phyloP scores from a whole-genome alignment of 2,797 vertebrate genomes.

The Poeciliopsis gracilis region DNA sequence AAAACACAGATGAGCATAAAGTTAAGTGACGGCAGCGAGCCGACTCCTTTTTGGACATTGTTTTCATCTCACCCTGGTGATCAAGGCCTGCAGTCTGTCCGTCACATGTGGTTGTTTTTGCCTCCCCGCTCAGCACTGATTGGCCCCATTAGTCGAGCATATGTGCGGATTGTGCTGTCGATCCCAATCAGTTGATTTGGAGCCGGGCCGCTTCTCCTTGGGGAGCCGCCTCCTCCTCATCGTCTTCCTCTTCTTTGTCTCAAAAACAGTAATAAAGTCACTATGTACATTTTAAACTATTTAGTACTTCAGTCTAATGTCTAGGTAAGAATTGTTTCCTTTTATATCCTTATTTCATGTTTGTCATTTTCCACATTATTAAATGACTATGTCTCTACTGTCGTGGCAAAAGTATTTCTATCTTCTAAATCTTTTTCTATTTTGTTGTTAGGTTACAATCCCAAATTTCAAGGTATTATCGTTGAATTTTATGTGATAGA shows the following conservation, averaged over 20 bases:
- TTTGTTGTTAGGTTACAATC: background rate
- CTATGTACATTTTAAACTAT: constrained; percentile 1
- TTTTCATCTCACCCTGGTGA: background rate
- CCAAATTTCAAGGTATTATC: background rate
- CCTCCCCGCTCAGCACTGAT: constrained; percentile 40
- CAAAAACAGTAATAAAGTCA: constrained; percentile 5
- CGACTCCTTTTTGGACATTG: constrained; percentile 6
- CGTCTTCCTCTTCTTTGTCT: background rate
- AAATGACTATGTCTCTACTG: background rate
- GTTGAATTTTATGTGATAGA: background rate
- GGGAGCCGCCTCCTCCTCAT: constrained; percentile 30
- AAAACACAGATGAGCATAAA: constrained; percentile 33
- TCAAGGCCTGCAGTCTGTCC: constrained; percentile 6
- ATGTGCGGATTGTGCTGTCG: constrained; percentile 61
- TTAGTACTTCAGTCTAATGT: background rate
- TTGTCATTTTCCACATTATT: background rate
- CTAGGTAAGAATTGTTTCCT: background rate
- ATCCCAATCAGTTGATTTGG: constrained; percentile 54
- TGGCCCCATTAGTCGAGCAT: constrained; percentile 51
- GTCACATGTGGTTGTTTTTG: constrained; percentile 32
- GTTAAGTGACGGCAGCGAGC: constrained; percentile 18
- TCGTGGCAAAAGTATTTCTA: background rate
- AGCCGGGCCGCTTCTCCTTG: constrained; percentile 33
- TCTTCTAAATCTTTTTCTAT: background rate
- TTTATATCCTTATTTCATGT: background rate